Conservation (phyloP, 2,797 vertebrate species). For the Falco novaeseelandiae region DNA sequence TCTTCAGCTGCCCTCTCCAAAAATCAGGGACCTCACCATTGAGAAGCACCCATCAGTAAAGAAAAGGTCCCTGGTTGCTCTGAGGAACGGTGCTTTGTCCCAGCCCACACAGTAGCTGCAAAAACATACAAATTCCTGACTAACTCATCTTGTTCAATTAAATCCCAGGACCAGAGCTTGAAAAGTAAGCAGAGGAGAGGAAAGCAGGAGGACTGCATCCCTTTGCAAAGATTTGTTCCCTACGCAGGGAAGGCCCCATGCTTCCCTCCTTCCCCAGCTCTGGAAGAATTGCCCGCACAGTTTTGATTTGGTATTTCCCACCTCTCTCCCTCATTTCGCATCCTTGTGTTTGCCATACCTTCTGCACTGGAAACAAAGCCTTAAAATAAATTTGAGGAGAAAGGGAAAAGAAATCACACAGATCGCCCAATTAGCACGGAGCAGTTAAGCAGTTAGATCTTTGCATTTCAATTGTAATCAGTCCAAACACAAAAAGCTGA, state of each 20-base stretch:
- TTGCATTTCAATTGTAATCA: constrained; percentile 59
- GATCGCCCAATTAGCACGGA: neutral
- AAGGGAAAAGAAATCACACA: neutral
- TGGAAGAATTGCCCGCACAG: neutral
- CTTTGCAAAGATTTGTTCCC: neutral
- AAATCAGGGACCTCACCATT: neutral
- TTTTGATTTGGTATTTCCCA: neutral
- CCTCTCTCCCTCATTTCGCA: neutral
- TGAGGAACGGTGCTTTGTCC: neutral
- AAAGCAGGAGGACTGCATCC: neutral
- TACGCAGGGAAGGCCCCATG: neutral
- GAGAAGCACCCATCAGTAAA: neutral
- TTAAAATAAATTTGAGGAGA: constrained; percentile 29
- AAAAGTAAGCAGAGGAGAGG: neutral
- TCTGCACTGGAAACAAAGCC: constrained; percentile 1
- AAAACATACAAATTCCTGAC: neutral
- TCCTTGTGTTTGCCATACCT: neutral
- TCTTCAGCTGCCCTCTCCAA: neutral
- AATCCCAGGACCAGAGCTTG: neutral
- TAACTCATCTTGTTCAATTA: neutral
- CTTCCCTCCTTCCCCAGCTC: neutral
- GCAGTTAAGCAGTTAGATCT: constrained; percentile 15
- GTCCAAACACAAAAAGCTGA: constrained; percentile 27
- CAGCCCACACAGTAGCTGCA: neutral
- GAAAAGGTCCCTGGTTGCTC: neutral